These are phyloP conservation scores for Stenodema calcarata DNA, from an alignment of 2,888 invertebrate species.

Conservation along the genomic window DNA sequence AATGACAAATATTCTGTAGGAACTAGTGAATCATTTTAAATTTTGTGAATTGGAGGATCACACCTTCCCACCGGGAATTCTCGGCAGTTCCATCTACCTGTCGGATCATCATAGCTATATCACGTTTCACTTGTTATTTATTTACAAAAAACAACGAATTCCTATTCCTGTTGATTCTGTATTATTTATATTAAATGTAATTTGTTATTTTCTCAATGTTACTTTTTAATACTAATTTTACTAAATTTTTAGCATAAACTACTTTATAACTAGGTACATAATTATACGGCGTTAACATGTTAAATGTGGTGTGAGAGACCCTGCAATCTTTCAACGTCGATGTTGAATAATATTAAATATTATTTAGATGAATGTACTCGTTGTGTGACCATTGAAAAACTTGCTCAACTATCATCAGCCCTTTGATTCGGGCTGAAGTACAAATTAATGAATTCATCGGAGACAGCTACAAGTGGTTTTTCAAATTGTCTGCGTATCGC, in stretches of 20 bases:
- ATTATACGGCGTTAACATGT: too few species aligned
- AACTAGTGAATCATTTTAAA: too few species aligned
- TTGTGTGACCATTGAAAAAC: neutral
- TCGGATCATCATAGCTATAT: neutral
- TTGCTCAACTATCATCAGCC: neutral
- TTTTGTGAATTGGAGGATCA: too few species aligned
- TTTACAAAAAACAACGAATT: neutral
- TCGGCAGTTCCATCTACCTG: neutral
- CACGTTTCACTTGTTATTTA: neutral
- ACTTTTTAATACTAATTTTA: neutral
- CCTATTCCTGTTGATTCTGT: neutral
- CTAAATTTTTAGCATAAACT: neutral
- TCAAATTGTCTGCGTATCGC: too few species aligned
- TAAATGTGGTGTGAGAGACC: too few species aligned
- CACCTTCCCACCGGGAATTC: too few species aligned
- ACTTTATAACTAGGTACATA: neutral
- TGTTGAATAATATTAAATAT: too few species aligned
- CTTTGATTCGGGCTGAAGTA: neutral
- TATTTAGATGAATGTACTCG: too few species aligned
- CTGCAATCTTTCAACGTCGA: too few species aligned
- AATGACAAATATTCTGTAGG: too few species aligned
- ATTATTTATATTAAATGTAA: neutral
- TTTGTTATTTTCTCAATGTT: neutral
- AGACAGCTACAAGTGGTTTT: too few species aligned
- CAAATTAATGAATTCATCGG: neutral